Evolutionary conservation across 2,797 vertebrate species (phyloP).

Genomic region (Esox lucius): DNA sequence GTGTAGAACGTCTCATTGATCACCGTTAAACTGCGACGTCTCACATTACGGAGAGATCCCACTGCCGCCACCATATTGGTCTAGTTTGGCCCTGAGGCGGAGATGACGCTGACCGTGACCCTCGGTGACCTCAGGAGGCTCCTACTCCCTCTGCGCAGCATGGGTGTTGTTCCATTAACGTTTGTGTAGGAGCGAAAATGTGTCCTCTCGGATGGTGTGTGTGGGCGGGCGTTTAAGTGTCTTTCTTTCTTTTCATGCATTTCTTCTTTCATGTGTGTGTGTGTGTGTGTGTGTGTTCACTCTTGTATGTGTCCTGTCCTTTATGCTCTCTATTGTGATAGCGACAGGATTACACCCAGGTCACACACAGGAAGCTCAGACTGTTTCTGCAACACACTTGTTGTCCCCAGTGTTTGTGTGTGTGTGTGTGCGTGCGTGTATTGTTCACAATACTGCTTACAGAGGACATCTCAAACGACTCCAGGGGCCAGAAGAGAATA

Average conservation of each 20-base stretch:
- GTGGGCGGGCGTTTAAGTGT: no score
- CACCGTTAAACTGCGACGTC: no score
- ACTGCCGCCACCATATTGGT: no score
- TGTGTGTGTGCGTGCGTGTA: background rate
- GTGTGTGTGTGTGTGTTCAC: constrained; percentile 13
- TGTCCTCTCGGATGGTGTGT: no score
- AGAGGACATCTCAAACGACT: constrained; percentile 32
- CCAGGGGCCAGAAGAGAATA: background rate
- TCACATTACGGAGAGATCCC: no score
- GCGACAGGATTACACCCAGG: constrained; percentile 38
- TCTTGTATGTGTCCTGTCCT: constrained; percentile 4
- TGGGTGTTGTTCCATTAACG: constrained; percentile 10
- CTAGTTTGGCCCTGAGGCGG: no score
- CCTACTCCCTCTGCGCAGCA: background rate
- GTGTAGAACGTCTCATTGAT: no score
- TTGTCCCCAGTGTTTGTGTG: constrained; percentile 20
- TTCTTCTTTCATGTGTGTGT: constrained; percentile 2
- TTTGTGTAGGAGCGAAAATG: no score
- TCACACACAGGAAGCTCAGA: constrained; percentile 24
- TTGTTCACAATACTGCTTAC: background rate
- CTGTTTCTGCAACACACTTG: constrained; percentile 11
- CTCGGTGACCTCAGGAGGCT: no score
- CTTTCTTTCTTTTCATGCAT: no score
- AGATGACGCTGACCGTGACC: no score
- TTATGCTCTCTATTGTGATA: constrained; percentile 30